phyloP scores from a whole-genome alignment of 2,113 vertebrate genomes.

The Ictidomys tridecemlineatus region DNA sequence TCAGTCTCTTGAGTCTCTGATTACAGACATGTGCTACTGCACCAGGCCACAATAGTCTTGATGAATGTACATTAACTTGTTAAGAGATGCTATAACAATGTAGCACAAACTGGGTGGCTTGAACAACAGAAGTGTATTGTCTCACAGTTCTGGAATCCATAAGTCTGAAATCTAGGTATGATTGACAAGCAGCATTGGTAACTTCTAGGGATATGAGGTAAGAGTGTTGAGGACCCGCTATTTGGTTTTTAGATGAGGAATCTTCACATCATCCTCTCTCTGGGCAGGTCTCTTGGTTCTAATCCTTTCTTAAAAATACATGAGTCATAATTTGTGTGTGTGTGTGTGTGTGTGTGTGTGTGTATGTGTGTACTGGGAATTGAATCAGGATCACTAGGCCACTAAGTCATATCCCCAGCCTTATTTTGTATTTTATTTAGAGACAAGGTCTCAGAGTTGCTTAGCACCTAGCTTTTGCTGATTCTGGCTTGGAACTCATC shows the following conservation, averaged over 20 bases:
- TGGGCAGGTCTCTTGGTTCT: not conserved
- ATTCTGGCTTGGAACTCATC: too few relatives aligned
- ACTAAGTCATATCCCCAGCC: too few relatives aligned
- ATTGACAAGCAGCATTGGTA: not conserved
- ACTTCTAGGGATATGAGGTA: not conserved
- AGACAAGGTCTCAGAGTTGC: too few relatives aligned
- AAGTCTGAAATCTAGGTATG: not conserved
- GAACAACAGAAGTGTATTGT: not conserved
- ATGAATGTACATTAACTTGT: not conserved
- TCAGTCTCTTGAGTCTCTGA: too few relatives aligned
- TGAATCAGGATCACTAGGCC: too few relatives aligned
- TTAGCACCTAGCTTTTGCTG: too few relatives aligned
- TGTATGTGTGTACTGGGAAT: too few relatives aligned
- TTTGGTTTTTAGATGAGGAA: fast-evolving
- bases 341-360: too few relatives aligned
- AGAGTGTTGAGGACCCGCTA: too few relatives aligned
- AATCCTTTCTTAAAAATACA: not conserved
- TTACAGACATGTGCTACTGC: too few relatives aligned
- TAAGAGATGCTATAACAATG: not conserved
- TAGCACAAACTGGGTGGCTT: not conserved
- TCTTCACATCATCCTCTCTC: not conserved
- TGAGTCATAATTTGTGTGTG: not conserved
- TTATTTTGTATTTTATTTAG: too few relatives aligned
- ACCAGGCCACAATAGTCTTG: not conserved
- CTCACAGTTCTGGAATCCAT: not conserved